phyloP scores from a whole-genome alignment of 2,888 invertebrate genomes.

The Orthonevra nobilis region DNA sequence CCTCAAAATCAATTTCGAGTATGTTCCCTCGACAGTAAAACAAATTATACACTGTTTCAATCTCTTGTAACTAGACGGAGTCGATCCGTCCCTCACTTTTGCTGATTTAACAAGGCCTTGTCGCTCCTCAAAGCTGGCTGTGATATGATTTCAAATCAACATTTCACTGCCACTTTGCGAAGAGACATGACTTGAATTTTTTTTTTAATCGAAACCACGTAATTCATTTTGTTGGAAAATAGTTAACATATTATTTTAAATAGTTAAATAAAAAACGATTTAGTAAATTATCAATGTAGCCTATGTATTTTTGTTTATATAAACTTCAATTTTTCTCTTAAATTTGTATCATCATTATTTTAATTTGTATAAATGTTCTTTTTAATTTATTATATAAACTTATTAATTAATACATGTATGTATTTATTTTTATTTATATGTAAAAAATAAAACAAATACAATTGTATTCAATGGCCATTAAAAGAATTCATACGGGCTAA shows the following conservation, averaged over 20 bases:
- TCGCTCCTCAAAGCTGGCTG: slow-evolving; percentile 78
- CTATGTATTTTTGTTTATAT: slow-evolving; percentile 57
- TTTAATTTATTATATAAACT: too few relatives aligned
- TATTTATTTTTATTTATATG: slow-evolving; percentile 42
- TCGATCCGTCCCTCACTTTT: neutral
- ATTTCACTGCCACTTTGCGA: slow-evolving; percentile 76
- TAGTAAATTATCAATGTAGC: slow-evolving; percentile 52
- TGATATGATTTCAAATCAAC: slow-evolving; percentile 75
- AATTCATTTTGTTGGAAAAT: too few relatives aligned
- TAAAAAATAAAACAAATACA: slow-evolving; percentile 49
- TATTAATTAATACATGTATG: slow-evolving; percentile 37
- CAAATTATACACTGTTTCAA: too few relatives aligned
- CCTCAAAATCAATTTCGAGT: too few relatives aligned
- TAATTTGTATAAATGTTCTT: slow-evolving; percentile 56
- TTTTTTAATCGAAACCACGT: too few relatives aligned
- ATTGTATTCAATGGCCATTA: slow-evolving; percentile 54
- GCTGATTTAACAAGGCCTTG: slow-evolving; percentile 67
- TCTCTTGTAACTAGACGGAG: too few relatives aligned
- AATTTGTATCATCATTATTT: too few relatives aligned
- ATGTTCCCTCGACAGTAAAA: too few relatives aligned
- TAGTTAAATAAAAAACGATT: slow-evolving; percentile 4
- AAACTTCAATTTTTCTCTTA: slow-evolving; percentile 39
- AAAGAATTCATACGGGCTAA: slow-evolving; percentile 58
- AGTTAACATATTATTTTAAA: neutral
- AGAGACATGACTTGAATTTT: slow-evolving; percentile 71